phyloP scores from a whole-genome alignment of 1,140 invertebrate genomes.

The Hyposmocoma kahamanoa region DNA sequence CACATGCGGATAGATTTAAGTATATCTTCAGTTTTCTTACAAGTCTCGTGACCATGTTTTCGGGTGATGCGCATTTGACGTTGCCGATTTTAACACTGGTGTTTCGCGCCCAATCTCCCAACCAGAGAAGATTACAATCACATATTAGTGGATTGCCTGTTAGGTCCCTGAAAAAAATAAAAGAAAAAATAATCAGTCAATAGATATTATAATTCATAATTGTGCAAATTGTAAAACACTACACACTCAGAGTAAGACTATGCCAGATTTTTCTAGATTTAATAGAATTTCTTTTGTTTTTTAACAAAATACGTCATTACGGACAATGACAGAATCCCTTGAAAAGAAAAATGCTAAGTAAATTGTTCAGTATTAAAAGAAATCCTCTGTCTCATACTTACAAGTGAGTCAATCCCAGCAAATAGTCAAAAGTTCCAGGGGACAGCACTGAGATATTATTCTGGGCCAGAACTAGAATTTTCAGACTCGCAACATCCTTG shows the following conservation, averaged over 20 bases:
- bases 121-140: conserved; percentile 87
- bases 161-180: conserved; percentile 83
- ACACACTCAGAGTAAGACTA: too few species aligned
- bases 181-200: conserved; percentile 15
- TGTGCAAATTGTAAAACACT: too few species aligned
- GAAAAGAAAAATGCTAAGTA: too few species aligned
- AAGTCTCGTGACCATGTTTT: conserved; percentile 77
- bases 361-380: too few species aligned
- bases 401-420: conserved; percentile 79
- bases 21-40: conserved; percentile 81
- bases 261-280: too few species aligned
- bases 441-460: conserved; percentile 81
- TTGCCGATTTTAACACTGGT: conserved; percentile 80
- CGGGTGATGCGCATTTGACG: conserved; percentile 83
- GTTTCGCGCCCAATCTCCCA: conserved; percentile 83
- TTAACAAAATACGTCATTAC: too few species aligned
- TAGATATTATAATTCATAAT: too few species aligned
- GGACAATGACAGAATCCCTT: too few species aligned
- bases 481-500: conserved; percentile 76
- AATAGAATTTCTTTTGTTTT: too few species aligned
- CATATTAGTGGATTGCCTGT: conserved; percentile 86
- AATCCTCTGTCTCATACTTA: too few species aligned
- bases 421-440: conserved; percentile 79
- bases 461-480: conserved; percentile 78
- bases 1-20: conserved; percentile 51